Evolutionary conservation across 2,888 invertebrate species (phyloP), one percentile per base, ranked within the genome.

Genomic region (Spodoptera picta): DNA sequence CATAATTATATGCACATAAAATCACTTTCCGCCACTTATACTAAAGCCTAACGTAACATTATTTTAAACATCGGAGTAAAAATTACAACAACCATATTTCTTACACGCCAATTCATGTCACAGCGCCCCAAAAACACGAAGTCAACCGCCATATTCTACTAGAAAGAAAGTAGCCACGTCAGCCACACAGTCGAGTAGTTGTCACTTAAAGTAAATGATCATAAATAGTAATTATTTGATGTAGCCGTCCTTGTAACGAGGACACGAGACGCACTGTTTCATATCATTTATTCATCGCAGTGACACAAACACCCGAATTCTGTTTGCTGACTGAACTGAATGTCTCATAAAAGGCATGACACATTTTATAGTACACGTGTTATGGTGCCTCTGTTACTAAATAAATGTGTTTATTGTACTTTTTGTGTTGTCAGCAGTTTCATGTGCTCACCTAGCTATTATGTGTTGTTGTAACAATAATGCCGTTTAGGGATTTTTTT

Each of bases 281-380:
- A 47, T 62, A 85, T 86, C 77, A 84, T 79, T 85, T 87, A 89
- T 88, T 87, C 85, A 87, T 82, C 66, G 74, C 65, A 80, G 65
- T 79, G 82, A 81, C 80, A 80, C 81, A 80, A 77, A 84, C 79
- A 73, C 73, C 80, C 79, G 72, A 83, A 82, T 80, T 82, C 73
- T 75, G 82, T 83, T 84, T 84, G 79, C 83, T 36, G 36, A 71
- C 64, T 76, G 66, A 67, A 57, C 72, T 65, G 62, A 65, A 51
- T 69, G 69, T 65, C 52, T 63, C 68, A 54, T 80, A 71, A 71
- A 78, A 51, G 57, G 53, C 70, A 48, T 61, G 57, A 72, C 68
- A 73, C 61, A 74, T 68, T 72, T 79, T 75, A 77, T 68, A 63
- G 62, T 45, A 51, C 65, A 60, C 62, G 63, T 64, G 64, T 74